Base-by-base conservation (phyloP, 2,113 vertebrate genomes). In the Narcine bancroftii region DNA sequence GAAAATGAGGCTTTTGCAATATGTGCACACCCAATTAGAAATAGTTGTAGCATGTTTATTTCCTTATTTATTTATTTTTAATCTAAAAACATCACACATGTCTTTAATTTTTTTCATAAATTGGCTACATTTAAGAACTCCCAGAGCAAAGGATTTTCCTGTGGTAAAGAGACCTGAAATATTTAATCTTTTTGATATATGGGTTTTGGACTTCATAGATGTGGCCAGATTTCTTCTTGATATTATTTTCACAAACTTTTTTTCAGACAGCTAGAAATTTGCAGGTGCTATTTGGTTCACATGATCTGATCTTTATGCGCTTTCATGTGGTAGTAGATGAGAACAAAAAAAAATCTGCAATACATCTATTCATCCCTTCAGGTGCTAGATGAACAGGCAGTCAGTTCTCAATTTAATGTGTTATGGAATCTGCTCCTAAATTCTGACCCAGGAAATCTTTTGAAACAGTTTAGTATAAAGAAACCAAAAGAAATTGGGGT, bases 231-330 rank as follows among this genome's bases (percentile, higher is more conserved):
- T 91, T 5, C 39, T 69, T 89, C 26, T 91, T 39, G 36, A 69
- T 39, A 42, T 69, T 69, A 91, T 69, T 69, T 91, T 69, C 87
- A 91, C 39, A 63, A 45, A 39, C 36, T 45, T 89, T 89, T n/a
- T 36, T 89, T 91, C 39, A 69, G 89, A 91, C 24, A 42, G 17
- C 24, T 91, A 69, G 65, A 91, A 71, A 47, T 42, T 24, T 91
- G 63, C 89, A 91, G 89, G 89, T 91, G 89, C 26, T 91, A 91
- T 91, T 19, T 91, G 89, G 45, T 91, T 91, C 47, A 91, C 42
- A 91, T 45, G 65, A 91, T 69, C 65, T 69, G 36, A 45, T 36
- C 39, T 66, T 66, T 3, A 69, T 47, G 63, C 33, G 66, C 89
- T 91, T 91, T 91, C 89, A 91, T 91, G 89, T 91, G 89, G 89